Conservation (phyloP, 2,888 invertebrate genomes). For the Lasiommata megera region DNA sequence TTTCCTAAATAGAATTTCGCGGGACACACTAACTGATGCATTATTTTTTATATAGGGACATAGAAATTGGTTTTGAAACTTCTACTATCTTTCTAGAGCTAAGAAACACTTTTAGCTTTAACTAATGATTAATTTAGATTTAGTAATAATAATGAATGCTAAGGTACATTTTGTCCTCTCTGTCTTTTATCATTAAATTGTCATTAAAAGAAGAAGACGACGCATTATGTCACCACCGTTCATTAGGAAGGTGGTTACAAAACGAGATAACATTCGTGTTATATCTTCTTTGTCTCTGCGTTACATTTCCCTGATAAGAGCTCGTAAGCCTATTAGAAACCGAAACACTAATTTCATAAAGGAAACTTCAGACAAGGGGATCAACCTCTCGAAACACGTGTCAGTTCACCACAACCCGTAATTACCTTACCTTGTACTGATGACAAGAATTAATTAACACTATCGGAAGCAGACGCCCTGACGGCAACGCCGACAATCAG, state of each 20-base stretch:
- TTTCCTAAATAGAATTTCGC: too few species aligned
- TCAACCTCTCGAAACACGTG: conserved; percentile 42
- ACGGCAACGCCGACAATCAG: conserved; percentile 28
- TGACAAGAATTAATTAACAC: conserved; percentile 63
- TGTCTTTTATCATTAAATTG: too few species aligned
- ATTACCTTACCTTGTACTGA: conserved; percentile 58
- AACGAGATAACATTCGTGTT: not conserved
- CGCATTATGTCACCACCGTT: too few species aligned
- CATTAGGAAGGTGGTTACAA: not conserved
- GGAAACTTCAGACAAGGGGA: conserved; percentile 33
- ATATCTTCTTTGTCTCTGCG: not conserved
- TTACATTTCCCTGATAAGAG: not conserved
- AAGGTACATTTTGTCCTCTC: too few species aligned
- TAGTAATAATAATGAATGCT: too few species aligned
- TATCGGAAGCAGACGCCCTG: conserved; percentile 52
- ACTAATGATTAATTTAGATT: too few species aligned
- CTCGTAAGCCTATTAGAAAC: conserved; percentile 13
- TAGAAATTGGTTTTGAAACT: too few species aligned
- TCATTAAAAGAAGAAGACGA: too few species aligned
- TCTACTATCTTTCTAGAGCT: too few species aligned
- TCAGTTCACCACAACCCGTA: conserved; percentile 52
- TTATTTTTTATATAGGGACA: too few species aligned
- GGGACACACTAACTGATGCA: too few species aligned
- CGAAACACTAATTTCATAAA: conserved; percentile 34
- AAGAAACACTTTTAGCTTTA: too few species aligned